A percentile compares a stretch with the other conserved stretches of the same genome.
These are phyloP conservation scores for Trochalopteron elliotii DNA, from an alignment of 2,113 vertebrate species.

Conservation along the genomic window DNA sequence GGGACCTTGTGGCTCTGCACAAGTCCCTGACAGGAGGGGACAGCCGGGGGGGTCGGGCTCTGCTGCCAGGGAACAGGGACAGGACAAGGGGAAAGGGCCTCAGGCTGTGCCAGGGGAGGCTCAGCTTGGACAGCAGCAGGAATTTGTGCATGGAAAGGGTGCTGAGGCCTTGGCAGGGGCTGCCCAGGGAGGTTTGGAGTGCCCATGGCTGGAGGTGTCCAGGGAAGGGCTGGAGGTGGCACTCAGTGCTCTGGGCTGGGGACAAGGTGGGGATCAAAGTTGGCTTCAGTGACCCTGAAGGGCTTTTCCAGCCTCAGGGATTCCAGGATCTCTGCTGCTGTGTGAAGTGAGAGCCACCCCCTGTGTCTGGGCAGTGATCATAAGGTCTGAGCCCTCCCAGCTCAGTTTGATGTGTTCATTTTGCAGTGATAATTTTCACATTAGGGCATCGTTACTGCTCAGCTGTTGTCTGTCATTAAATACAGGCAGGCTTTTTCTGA, in stretches of 20 bases:
- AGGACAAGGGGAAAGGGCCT: neutral
- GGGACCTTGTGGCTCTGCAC: neutral
- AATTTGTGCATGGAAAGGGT: neutral
- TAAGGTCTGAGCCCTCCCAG: neutral
- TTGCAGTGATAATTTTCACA: neutral
- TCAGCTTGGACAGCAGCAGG: neutral
- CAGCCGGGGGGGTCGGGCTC: neutral
- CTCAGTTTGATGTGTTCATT: neutral
- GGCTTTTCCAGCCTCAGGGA: neutral
- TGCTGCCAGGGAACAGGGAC: neutral
- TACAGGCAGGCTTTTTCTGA: neutral
- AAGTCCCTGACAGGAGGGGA: neutral
- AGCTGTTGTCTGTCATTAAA: neutral
- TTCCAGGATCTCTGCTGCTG: too few species aligned
- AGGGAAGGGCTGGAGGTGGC: neutral
- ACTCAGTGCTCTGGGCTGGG: neutral
- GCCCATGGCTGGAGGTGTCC: neutral
- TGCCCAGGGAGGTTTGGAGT: neutral
- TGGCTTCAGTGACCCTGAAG: too few species aligned
- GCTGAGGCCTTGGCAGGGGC: neutral
- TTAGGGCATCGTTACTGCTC: neutral
- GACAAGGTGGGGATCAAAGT: too few species aligned
- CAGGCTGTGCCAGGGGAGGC: neutral
- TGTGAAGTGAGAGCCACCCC: neutral
- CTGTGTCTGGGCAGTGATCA: neutral